Conservation (phyloP, 2,797 vertebrate species). For the Sebastolobus altivelis region DNA sequence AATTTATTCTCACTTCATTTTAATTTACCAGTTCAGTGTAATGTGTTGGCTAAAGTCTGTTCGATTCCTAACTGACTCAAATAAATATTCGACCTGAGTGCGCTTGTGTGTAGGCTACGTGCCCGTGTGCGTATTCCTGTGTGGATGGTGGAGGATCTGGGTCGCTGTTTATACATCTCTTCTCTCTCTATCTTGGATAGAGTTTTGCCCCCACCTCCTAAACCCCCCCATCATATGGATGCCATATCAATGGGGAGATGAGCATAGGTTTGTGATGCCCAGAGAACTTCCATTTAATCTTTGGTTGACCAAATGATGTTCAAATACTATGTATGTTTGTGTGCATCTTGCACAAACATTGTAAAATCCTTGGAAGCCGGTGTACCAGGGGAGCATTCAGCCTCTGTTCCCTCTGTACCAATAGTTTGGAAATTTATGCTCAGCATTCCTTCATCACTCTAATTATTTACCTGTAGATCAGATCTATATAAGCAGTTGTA, state of each 20-base stretch:
- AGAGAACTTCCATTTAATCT: not conserved
- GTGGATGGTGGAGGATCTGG: conserved; percentile 1
- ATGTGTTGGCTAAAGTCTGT: not conserved
- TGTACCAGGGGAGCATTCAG: not conserved
- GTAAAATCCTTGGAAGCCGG: not conserved
- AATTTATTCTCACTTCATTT: not conserved
- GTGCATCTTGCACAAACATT: not conserved
- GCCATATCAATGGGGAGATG: not conserved
- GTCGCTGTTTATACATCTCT: not conserved
- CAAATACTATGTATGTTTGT: not conserved
- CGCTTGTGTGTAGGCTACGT: not conserved
- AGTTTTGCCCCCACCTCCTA: conserved; percentile 4
- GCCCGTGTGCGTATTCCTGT: not conserved
- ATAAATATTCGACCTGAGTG: not conserved
- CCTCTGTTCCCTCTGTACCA: not conserved
- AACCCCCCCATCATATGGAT: not conserved
- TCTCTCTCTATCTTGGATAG: not conserved
- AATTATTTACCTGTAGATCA: not conserved
- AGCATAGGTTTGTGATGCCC: not conserved
- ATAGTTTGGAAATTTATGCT: not conserved
- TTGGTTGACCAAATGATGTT: not conserved
- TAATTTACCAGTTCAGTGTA: not conserved
- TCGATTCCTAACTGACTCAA: not conserved
- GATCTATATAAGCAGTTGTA: not conserved
- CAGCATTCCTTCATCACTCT: not conserved